Base-by-base conservation (phyloP, 2,888 invertebrate species). In the Tanypteryx hageni region DNA sequence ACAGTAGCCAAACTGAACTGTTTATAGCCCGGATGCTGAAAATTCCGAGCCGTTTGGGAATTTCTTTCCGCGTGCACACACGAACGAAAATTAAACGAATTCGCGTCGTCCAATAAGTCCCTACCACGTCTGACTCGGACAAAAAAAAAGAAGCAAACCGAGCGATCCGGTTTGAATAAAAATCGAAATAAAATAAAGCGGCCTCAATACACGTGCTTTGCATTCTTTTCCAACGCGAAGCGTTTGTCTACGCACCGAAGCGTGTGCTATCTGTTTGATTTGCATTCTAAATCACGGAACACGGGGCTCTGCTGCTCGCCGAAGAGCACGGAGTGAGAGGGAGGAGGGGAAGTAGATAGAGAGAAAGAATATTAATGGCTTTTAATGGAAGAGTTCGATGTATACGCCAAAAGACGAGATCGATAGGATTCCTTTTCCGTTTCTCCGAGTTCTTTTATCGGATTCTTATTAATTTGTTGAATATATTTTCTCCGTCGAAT, bases 171-270 rank as follows among this genome's bases (percentile, higher is more conserved):
- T 3, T 44, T 44, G 44, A 44, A n/a, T n/a, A n/a, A 44, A 44
- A 44, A 44, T 44, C 1, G 44, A 16, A 57, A 5, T n/a, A 18
- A 83, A 83, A n/a, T n/a, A 82, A 83, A 83, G 57, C 57, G 57
- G 18, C 57, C 56, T 56, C 83, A 83, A 83, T 56, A 83, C n/a
- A 83, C 56, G 83, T 83, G 83, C 83, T 56, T 11, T 44, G 56
- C 31, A 83, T 83, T 57, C 83, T 83, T 13, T 22, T n/a, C 18
- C 22, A 57, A 56, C 57, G 83, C 83, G 31, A 8, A 83, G 56
- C 18, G 83, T 56, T 56, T 83, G 83, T n/a, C 56, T 18, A 31
- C 7, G 82, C 82, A 31, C 7, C 16, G 82, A 31, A 82, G 31
- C 31, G n/a, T 16, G 83, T 56, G 16, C 18, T n/a, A 56, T 82